These are phyloP conservation scores for Tetramorium alpestre DNA, from an alignment of 1,140 invertebrate species.

Conservation along the genomic window DNA sequence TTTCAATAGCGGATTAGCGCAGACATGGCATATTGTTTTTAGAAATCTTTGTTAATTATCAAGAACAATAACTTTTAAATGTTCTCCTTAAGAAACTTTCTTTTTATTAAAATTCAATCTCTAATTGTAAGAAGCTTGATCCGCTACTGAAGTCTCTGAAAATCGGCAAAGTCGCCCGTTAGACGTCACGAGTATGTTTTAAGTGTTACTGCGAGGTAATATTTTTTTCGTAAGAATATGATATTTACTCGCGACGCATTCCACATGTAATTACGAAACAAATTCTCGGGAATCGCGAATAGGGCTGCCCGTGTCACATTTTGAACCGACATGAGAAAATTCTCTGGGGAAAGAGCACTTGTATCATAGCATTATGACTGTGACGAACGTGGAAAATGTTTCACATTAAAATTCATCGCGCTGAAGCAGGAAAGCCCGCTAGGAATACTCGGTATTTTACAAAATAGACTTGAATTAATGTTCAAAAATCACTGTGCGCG, in stretches of 20 bases:
- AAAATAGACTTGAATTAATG: slow-evolving; percentile 33
- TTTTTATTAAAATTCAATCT: neutral
- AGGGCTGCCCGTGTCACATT: neutral
- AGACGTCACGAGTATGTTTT: neutral
- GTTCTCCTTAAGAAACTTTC: neutral
- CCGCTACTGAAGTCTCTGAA: slow-evolving; percentile 16
- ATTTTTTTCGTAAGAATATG: neutral
- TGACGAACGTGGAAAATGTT: slow-evolving; percentile 34
- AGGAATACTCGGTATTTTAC: slow-evolving; percentile 28
- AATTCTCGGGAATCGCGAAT: slow-evolving; percentile 9
- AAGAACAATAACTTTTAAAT: neutral
- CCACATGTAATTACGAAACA: slow-evolving; percentile 30
- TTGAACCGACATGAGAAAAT: neutral
- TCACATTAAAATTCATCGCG: slow-evolving; percentile 40
- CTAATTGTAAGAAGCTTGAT: neutral
- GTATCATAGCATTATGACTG: slow-evolving; percentile 3
- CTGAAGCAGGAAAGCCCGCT: neutral
- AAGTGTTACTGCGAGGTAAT: neutral
- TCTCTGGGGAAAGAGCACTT: slow-evolving; percentile 11
- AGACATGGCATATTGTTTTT: neutral
- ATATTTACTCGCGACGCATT: neutral
- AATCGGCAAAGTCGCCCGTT: slow-evolving; percentile 26
- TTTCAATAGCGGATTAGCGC: slow-evolving; percentile 11
- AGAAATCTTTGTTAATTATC: neutral
- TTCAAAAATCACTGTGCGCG: slow-evolving; percentile 15